Conservation (phyloP, 2,113 vertebrate species). For the Myotis lucifugus region DNA sequence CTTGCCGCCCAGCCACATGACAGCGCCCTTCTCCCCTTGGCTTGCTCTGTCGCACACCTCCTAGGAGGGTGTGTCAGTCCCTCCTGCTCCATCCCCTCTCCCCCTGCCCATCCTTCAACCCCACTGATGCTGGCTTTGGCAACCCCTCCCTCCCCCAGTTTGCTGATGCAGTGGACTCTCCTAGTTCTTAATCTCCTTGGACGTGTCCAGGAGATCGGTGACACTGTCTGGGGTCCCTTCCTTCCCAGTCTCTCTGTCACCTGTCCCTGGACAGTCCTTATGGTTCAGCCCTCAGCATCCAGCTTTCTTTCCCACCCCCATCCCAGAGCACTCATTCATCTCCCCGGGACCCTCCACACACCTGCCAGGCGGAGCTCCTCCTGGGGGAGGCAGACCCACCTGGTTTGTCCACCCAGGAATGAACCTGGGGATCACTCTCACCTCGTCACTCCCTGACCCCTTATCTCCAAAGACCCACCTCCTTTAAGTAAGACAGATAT, state of each 20-base stretch:
- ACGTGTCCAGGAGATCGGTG: too few species aligned
- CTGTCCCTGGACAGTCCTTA: neutral
- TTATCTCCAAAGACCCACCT: too few species aligned
- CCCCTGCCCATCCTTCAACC: too few species aligned
- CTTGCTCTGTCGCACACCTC: neutral
- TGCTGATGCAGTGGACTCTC: rapidly evolving
- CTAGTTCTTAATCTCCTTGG: neutral
- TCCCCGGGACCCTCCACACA: rapidly evolving
- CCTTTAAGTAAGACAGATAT: too few species aligned
- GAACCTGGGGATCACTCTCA: neutral
- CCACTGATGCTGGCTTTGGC: neutral
- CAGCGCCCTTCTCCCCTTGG: neutral
- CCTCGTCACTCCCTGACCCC: neutral
- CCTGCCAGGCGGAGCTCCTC: neutral
- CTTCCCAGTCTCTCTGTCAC: neutral
- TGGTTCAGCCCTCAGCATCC: neutral
- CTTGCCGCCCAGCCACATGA: rapidly evolving
- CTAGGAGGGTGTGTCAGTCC: rapidly evolving
- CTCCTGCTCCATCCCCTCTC: neutral
- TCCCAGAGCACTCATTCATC: neutral
- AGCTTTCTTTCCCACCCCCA: neutral
- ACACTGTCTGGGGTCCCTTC: neutral
- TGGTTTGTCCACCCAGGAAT: rapidly evolving
- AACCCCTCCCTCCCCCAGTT: neutral
- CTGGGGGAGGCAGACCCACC: neutral